These are phyloP conservation scores for Calyptomena viridis DNA, from an alignment of 2,113 vertebrate species.

Conservation along the genomic window DNA sequence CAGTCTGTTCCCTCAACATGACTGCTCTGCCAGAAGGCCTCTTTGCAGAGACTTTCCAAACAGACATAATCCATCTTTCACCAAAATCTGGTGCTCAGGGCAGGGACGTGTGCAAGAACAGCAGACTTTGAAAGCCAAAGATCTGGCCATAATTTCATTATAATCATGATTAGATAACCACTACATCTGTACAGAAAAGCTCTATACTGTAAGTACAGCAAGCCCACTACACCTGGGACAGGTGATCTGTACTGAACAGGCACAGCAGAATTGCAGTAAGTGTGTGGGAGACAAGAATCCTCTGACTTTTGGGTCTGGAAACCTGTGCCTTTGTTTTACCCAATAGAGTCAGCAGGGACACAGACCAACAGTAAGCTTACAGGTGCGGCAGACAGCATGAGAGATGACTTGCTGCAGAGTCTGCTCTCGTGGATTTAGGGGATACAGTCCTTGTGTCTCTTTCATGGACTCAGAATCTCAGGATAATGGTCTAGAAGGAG, in stretches of 20 bases:
- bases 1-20: neutral
- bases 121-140: neutral
- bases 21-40: neutral
- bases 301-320: neutral
- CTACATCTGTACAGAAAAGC: neutral
- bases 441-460: neutral
- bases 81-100: neutral
- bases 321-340: neutral
- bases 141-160: rapidly evolving
- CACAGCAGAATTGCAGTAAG: neutral
- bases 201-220: neutral
- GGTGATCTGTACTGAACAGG: neutral
- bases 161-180: neutral
- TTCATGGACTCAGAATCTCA: neutral
- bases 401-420: neutral
- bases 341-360: neutral
- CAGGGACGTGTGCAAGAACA: neutral
- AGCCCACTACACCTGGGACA: neutral
- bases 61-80: neutral
- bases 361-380: neutral
- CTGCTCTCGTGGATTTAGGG: neutral
- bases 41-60: neutral
- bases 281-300: neutral
- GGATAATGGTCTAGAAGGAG: neutral
- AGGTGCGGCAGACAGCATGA: neutral